A percentile compares a stretch with the other conserved stretches of the same genome.
phyloP scores from a whole-genome alignment of 2,797 vertebrate genomes.

The Parauchenoglanis punctatus region DNA sequence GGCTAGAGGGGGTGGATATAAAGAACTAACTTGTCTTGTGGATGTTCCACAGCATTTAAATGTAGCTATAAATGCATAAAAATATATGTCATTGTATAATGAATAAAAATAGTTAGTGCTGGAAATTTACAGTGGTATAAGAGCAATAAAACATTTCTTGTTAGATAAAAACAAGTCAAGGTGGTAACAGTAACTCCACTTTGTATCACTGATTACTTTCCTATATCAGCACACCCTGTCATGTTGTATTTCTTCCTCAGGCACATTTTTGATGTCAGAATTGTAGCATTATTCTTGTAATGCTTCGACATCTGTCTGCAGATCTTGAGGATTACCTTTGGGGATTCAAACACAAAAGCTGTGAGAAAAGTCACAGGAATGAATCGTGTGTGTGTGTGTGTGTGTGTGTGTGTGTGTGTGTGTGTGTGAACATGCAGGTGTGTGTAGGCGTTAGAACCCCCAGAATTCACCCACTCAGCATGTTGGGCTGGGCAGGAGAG shows the following conservation, averaged over 20 bases:
- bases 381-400: conserved; percentile 33
- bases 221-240: background rate
- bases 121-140: background rate
- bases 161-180: background rate
- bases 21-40: background rate
- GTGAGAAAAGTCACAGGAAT: conserved; percentile 42
- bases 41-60: background rate
- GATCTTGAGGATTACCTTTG: conserved; percentile 41
- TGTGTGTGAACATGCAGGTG: conserved; percentile 66
- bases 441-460: conserved; percentile 55
- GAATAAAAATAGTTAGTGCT: background rate
- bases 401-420: conserved; percentile 16
- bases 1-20: background rate
- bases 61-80: background rate
- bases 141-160: background rate
- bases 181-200: background rate
- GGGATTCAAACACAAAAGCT: conserved; percentile 42
- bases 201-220: background rate
- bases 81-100: background rate
- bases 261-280: background rate
- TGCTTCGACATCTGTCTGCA: background rate
- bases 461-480: conserved; percentile 70
- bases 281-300: background rate
- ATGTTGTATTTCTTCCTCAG: background rate
- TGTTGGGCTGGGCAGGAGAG: conserved; percentile 59